Base-by-base conservation (phyloP, 2,797 vertebrate genomes). In the Naso thynnoides region DNA sequence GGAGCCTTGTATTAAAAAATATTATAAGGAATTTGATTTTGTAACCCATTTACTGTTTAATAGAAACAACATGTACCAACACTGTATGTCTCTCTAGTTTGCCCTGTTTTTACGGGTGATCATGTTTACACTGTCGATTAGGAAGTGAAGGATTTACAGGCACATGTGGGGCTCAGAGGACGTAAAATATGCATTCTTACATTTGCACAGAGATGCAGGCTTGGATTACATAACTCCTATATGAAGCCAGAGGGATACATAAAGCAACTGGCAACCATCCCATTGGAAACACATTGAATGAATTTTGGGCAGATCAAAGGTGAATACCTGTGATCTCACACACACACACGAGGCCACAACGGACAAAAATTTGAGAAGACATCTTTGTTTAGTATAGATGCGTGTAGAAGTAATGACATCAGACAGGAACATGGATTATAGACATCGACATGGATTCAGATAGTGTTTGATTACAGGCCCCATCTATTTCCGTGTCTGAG, bases 61-160 rank as follows among this genome's bases (percentile, higher is more conserved):
- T 2, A 53, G 14, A 18, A 45, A 70, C 49, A 64, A 23, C 2
- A 33, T 71, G 53, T 48, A 75, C 44, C 31, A 31, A 44, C 11
- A 58, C 6, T 49, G 39, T 23, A 11, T 14, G 26, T 38, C 10
- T 33, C 70, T 15, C 49, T 76, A 42, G 38, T 65, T 53, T n/a
- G 13, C 71, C 48, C 23, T 69, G 44, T 42, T 57, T 41, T 23
- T 19, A n/a, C n/a, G n/a, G 53, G 47, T 53, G 50, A 65, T 80
- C 68, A 53, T 26, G 54, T 77, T 69, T 69, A 76, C 73, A 61
- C 58, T 78, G 77, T 71, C 76, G 53, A 66, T 82, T 63, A 78
- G 68, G 48, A 70, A 82, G 67, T 65, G 21, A 57, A 63, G 49
- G 63, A 78, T 91, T 94, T 93, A 88, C 52, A 76, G 81, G 61